These are phyloP conservation scores for Cryptoblepharus egeriae DNA, from an alignment of 2,797 vertebrate genomes.

Conservation along the genomic window DNA sequence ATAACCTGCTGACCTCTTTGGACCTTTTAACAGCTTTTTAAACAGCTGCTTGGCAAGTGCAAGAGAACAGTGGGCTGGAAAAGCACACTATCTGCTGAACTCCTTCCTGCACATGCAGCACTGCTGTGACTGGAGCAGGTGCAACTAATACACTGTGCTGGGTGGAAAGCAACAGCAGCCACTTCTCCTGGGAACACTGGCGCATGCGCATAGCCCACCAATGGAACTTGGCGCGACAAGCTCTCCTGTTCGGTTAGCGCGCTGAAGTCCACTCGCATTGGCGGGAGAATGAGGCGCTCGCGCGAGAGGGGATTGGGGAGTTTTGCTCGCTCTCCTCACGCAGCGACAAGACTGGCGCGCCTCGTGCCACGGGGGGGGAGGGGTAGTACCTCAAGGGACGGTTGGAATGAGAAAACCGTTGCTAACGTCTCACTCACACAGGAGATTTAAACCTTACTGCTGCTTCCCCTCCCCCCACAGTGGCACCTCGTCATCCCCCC, in stretches of 20 bases:
- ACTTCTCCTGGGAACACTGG: neutral
- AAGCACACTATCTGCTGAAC: neutral
- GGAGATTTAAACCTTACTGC: neutral
- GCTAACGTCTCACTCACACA: too few relatives aligned
- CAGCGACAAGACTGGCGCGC: neutral
- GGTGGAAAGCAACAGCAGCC: neutral
- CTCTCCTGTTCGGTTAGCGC: too few relatives aligned
- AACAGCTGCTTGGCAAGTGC: neutral
- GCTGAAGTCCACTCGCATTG: neutral
- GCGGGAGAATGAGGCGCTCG: neutral
- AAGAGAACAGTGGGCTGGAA: too few relatives aligned
- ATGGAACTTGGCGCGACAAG: too few relatives aligned
- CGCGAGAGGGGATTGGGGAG: too few relatives aligned
- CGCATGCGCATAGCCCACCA: neutral
- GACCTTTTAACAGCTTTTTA: too few relatives aligned
- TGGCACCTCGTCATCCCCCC: too few relatives aligned
- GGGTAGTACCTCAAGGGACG: too few relatives aligned
- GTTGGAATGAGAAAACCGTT: too few relatives aligned
- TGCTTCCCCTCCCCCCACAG: too few relatives aligned
- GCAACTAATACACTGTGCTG: neutral
- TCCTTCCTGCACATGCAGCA: neutral
- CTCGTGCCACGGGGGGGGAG: neutral
- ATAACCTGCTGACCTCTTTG: neutral
- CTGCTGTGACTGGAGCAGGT: neutral
- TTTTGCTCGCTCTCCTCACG: neutral